Evolutionary conservation across 2,888 invertebrate genomes (phyloP).

Genomic region (Pristionchus arcanus): DNA sequence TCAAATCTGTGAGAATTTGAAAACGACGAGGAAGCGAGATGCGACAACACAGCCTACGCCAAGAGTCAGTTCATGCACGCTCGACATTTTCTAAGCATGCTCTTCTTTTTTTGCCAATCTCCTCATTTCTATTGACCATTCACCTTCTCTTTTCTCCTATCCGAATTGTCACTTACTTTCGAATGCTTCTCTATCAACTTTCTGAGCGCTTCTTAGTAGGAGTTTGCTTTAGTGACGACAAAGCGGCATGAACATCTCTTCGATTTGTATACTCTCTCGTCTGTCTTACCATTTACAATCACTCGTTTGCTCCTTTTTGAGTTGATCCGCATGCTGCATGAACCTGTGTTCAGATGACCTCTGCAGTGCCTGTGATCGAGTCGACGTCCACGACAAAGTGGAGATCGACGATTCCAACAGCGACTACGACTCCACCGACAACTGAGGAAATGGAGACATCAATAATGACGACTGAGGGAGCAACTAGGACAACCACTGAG

Average conservation of each 20-base stretch:
- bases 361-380: neutral
- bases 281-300: neutral
- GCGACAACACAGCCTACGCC: neutral
- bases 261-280: too few species aligned
- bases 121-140: neutral
- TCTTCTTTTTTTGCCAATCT: neutral
- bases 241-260: too few species aligned
- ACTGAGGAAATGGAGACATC: neutral
- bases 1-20: constrained; percentile 63
- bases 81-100: neutral
- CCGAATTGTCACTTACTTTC: too few species aligned
- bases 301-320: neutral
- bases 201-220: too few species aligned
- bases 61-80: neutral
- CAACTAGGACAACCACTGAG: neutral
- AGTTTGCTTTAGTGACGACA: too few species aligned
- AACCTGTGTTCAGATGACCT: constrained; percentile 25
- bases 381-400: constrained; percentile 3
- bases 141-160: neutral
- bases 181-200: too few species aligned
- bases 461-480: neutral
- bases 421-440: neutral
- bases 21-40: constrained; percentile 36
- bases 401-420: constrained; percentile 19
- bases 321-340: constrained; percentile 32